phyloP scores from a whole-genome alignment of 2,888 invertebrate genomes.

The Archips crataeganus region DNA sequence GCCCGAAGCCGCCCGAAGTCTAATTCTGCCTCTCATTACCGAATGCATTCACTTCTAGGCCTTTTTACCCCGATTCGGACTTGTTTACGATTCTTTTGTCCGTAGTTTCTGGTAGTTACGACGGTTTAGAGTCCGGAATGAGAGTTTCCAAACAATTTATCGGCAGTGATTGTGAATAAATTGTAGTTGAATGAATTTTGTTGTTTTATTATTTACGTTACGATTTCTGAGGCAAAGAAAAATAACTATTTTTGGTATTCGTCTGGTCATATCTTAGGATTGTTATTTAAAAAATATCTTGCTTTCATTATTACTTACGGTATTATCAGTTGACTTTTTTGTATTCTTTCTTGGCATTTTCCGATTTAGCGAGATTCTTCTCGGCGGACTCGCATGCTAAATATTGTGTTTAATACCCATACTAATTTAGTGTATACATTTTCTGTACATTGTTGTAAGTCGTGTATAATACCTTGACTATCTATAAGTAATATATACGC shows the following conservation, averaged over 20 bases:
- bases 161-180: conserved; percentile 36
- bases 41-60: conserved; percentile 75
- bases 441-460: no score
- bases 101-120: conserved; percentile 30
- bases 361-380: no score
- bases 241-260: neutral
- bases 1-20: conserved; percentile 55
- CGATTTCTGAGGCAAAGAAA: neutral
- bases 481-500: no score
- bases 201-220: conserved; percentile 23
- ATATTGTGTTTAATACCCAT: no score
- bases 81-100: conserved; percentile 46
- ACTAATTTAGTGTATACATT: no score
- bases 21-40: conserved; percentile 81
- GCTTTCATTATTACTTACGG: no score
- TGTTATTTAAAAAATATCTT: neutral
- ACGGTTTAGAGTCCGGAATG: conserved; percentile 42
- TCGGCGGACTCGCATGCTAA: no score
- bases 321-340: no score
- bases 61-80: conserved; percentile 42
- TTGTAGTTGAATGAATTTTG: conserved; percentile 31
- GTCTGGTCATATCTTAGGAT: neutral
- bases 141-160: conserved; percentile 39
- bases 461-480: no score
- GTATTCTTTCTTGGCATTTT: no score